Evolutionary conservation across 2,888 invertebrate genomes (phyloP).

Genomic region (Cantharis rufa): DNA sequence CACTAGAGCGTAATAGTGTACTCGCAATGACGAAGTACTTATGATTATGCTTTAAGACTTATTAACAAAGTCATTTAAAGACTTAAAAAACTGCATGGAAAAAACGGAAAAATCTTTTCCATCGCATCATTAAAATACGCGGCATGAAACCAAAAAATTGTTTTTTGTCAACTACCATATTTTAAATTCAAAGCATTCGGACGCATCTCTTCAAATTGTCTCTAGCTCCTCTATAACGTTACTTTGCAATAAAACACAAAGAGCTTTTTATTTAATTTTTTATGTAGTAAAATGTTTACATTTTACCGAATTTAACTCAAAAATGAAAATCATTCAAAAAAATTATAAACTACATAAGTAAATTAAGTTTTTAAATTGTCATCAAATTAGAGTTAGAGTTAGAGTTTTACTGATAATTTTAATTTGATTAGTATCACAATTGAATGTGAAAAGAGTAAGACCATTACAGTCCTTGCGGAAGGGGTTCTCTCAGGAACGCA

Average conservation of each 20-base stretch:
- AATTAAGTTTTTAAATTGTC: too few relatives aligned
- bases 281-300: background rate
- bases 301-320: background rate
- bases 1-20: conserved; percentile 10
- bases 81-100: background rate
- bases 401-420: too few relatives aligned
- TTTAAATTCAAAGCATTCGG: background rate
- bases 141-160: background rate
- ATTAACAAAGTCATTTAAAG: background rate
- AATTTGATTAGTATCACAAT: too few relatives aligned
- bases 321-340: background rate
- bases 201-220: background rate
- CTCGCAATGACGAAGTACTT: background rate
- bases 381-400: too few relatives aligned
- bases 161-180: background rate
- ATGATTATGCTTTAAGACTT: background rate
- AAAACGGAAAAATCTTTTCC: background rate
- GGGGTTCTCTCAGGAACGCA: too few relatives aligned
- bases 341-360: too few relatives aligned
- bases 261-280: background rate
- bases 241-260: background rate
- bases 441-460: too few relatives aligned
- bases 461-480: too few relatives aligned
- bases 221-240: background rate
- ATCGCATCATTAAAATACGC: background rate